Base-by-base conservation (phyloP, 2,113 vertebrate genomes). In the Micronisus gabar region DNA sequence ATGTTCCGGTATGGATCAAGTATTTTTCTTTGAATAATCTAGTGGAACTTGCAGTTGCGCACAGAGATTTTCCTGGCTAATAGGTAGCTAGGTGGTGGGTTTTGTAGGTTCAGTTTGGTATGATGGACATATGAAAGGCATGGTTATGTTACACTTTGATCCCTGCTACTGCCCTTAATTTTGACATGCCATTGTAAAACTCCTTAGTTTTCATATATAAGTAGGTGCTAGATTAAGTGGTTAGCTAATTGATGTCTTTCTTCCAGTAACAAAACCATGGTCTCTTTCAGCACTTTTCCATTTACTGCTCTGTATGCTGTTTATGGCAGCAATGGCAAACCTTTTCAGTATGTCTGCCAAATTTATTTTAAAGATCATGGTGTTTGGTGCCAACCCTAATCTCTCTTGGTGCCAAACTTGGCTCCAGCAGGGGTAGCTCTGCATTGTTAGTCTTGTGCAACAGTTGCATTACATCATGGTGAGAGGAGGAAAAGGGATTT, bases 401-500 rank as follows among this genome's bases (percentile, higher is more conserved):
- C 92, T 81, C 78, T 94, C 48, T 36, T 74, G 90, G 95, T 96
- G 95, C 96, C 92, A 88, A 87, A 90, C 48, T 95, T 94, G 87
- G 78, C 90, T 89, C 45, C 48, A 38, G 53, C 85, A 82, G 90
- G 62, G 56, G 93, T 47, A 95, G 93, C n/a, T 85, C 67, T 50
- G 20, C 94, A 82, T 93, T 94, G 81, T 95, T 94, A 72, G 88
- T 74, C 89, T 95, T 94, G 91, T 93, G 89, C 78, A 95, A 81
- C 65, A 79, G 52, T 97, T 84, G 88, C 59, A 56, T 96, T 95
- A 95, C 93, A 50, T 95, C 94, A 95, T 36, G 70, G 66, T 92
- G 73, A 89, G 89, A 93, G 89, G 84, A 93, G 93, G 93, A 95
- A 95, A 76, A 91, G 84, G 73, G 89, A 94, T 95, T 88, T 97